phyloP scores from a whole-genome alignment of 2,113 vertebrate species.

The Jacana jacana region DNA sequence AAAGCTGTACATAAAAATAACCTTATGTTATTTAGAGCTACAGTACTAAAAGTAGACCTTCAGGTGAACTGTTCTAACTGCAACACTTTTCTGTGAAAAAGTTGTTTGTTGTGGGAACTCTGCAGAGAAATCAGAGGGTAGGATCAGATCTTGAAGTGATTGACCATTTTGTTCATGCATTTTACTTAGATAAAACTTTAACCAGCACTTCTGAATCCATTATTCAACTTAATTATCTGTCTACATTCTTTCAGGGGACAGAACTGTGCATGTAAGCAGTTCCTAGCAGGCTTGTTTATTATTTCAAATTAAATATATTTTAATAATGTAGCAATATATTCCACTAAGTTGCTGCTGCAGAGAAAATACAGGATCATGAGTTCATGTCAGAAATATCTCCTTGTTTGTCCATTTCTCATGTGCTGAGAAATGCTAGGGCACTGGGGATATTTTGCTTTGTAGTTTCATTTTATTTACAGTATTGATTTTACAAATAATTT shows the following conservation, averaged over 20 bases:
- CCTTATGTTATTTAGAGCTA: not conserved
- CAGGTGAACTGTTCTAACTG: not conserved
- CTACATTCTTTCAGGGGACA: not conserved
- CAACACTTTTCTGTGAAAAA: not conserved
- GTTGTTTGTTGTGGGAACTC: not conserved
- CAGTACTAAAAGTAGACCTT: not conserved
- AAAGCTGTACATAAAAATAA: rapidly evolving
- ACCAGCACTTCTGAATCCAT: not conserved
- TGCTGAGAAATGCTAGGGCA: not conserved
- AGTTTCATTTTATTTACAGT: not conserved
- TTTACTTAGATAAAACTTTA: not conserved
- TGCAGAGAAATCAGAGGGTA: not conserved
- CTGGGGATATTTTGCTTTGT: not conserved
- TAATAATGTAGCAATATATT: not conserved
- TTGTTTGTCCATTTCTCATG: not conserved
- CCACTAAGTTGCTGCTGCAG: not conserved
- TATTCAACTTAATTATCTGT: not conserved
- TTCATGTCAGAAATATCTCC: not conserved
- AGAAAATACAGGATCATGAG: not conserved
- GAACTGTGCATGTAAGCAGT: not conserved
- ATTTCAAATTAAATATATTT: not conserved
- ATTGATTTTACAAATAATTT: not conserved
- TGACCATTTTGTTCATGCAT: rapidly evolving
- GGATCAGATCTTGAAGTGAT: not conserved
- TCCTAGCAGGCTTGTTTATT: not conserved